Base-by-base conservation (phyloP, 2,113 vertebrate species). In the Saguinus midas region DNA sequence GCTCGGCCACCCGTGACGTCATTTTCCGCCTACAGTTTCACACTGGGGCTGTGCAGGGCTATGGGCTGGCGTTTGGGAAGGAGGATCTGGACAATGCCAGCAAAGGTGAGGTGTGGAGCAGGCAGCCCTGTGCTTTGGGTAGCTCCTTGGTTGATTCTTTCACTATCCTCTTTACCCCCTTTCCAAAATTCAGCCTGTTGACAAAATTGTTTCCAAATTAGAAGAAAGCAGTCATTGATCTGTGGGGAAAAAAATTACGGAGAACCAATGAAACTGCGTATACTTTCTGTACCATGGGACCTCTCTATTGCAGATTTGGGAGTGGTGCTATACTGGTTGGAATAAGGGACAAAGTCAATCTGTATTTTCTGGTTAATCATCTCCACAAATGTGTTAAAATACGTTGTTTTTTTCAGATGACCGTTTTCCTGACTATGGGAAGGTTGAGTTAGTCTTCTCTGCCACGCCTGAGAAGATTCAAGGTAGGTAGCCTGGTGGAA, bases 21-120 rank as follows among this genome's bases (percentile, higher is more conserved):
- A 90, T 99, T 95, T 99, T 99, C 98, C 99, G 99, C 45, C 98
- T 99, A 95, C 99, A 99, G 98, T 99, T 99, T 98, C 99, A 99
- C 98, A 99, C 99, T 0, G 99, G 99, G 85, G 99, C 99, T 8
- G 98, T 99, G 97, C 99, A 99, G 97, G 99, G 99, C 81, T 99
- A 98, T 29, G 92, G 98, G 48, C 98, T 99, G 10, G 98, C 99
- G 89, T 99, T 99, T 95, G 98, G 99, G 55, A 99, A 99, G 96
- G 99, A 99, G 87, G 99, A 99, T 73, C 98, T 99, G 98, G 99
- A 99, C 97, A 98, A 97, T 8, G 99, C 99, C 92, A 99, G 98
- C 98, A 99, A 98, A 98, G 99, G 99, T 99, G 70, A 79, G 87
- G 95, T 8, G 1, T 4, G 32, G 20, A 52, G 32, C 12, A 14